Evolutionary conservation across 2,888 invertebrate genomes (phyloP).

Genomic region (Tuberolachnus salignus): DNA sequence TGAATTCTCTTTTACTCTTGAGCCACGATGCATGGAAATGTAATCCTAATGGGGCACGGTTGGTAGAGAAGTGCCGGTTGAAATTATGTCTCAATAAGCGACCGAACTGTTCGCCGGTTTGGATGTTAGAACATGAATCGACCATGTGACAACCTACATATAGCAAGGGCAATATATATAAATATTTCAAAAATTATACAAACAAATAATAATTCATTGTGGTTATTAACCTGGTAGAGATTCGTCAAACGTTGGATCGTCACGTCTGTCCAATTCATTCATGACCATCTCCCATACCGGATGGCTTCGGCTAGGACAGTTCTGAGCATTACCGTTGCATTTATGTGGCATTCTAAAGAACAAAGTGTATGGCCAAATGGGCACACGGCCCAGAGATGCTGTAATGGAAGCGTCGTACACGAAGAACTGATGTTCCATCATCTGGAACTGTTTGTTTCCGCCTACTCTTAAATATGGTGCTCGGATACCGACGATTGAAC

Average conservation of each 20-base stretch:
- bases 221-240: conserved; percentile 74
- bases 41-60: conserved; percentile 89
- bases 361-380: conserved; percentile 96
- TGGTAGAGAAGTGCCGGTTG: conserved; percentile 89
- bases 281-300: conserved; percentile 97
- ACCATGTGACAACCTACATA: conserved; percentile 79
- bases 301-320: conserved; percentile 85
- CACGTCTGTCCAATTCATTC: conserved; percentile 91
- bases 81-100: conserved; percentile 91
- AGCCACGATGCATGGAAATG: conserved; percentile 96
- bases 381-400: conserved; percentile 84
- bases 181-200: too few species aligned
- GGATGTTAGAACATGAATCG: conserved; percentile 91
- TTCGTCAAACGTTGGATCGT: conserved; percentile 92
- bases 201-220: not conserved
- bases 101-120: conserved; percentile 87
- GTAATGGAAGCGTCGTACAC: conserved; percentile 94
- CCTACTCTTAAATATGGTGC: conserved; percentile 90
- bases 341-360: conserved; percentile 97
- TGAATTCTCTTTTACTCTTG: conserved; percentile 91
- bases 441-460: conserved; percentile 93
- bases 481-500: conserved; percentile 85
- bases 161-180: too few species aligned
- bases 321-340: conserved; percentile 91
- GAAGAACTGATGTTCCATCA: conserved; percentile 96